These are phyloP conservation scores for Orycteropus afer DNA, from an alignment of 2,113 vertebrate genomes.

Conservation along the genomic window DNA sequence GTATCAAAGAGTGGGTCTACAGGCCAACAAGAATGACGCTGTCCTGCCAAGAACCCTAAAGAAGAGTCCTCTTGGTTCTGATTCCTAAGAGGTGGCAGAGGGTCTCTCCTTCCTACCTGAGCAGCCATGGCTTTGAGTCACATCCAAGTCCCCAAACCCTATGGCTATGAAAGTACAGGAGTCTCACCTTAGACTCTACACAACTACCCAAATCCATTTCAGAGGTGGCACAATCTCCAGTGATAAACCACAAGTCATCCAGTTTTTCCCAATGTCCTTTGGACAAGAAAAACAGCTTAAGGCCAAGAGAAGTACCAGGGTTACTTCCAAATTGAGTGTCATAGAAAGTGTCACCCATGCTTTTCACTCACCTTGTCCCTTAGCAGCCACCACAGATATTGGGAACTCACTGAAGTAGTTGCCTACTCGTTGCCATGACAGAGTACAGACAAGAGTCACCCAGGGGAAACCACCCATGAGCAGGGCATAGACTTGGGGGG, in stretches of 20 bases:
- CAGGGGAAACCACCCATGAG: neutral
- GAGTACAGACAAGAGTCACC: neutral
- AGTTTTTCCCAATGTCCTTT: neutral
- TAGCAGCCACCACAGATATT: neutral
- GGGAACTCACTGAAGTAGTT: neutral
- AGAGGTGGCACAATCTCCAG: neutral
- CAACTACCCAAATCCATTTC: neutral
- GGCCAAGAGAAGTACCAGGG: neutral
- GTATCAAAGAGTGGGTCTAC: neutral
- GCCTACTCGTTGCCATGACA: neutral
- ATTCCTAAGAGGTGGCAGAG: neutral
- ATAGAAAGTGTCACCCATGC: neutral
- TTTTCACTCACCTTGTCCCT: neutral
- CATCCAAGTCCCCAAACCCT: neutral
- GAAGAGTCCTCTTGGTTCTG: neutral
- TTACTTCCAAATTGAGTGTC: neutral
- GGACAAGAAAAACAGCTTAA: neutral
- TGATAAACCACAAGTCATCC: neutral
- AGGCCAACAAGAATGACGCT: accelerated
- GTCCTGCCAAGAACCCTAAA: neutral
- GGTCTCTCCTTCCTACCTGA: neutral
- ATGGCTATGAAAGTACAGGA: neutral
- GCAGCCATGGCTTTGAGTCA: neutral
- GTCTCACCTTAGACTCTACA: neutral
- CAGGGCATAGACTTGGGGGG: accelerated